Evolutionary conservation across 30 jellyfish, hydroid and myxozoan genomes (phyloP).

Genomic region (Sanderia malayensis): DNA sequence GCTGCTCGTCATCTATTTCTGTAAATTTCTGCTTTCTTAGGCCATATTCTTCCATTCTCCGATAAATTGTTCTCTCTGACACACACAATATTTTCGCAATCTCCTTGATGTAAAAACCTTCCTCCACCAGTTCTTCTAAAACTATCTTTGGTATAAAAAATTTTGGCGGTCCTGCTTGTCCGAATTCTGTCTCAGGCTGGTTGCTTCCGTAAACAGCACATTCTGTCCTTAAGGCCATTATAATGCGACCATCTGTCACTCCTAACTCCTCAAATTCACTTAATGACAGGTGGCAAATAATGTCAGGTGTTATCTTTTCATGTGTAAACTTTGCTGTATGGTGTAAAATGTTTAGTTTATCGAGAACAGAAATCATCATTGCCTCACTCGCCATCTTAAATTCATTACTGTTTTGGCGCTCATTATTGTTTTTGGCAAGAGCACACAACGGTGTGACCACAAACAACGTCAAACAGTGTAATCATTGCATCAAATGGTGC

Average conservation of each 20-base stretch:
- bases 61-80: constrained; percentile 44
- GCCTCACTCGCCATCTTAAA: background rate
- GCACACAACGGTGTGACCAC: background rate
- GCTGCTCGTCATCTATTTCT: constrained; percentile 31
- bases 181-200: constrained; percentile 13
- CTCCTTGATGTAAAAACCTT: constrained; percentile 21
- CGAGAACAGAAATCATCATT: background rate
- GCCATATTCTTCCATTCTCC: constrained; percentile 53
- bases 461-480: background rate
- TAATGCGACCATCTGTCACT: constrained; percentile 8
- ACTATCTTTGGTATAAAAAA: constrained; percentile 18
- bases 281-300: constrained; percentile 37
- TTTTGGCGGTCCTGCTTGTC: constrained; percentile 57
- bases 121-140: constrained; percentile 27
- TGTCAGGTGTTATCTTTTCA: constrained; percentile 50
- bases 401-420: background rate
- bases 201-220: constrained; percentile 13
- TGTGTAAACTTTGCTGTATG: constrained; percentile 9
- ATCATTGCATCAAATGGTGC: background rate
- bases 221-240: constrained; percentile 39
- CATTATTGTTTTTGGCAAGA: background rate
- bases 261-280: constrained; percentile 32
- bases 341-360: constrained; percentile 18
- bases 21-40: constrained; percentile 18
- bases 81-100: constrained; percentile 29